phyloP scores from a whole-genome alignment of 2,888 invertebrate species.

The Nemotelus nigrinus region DNA sequence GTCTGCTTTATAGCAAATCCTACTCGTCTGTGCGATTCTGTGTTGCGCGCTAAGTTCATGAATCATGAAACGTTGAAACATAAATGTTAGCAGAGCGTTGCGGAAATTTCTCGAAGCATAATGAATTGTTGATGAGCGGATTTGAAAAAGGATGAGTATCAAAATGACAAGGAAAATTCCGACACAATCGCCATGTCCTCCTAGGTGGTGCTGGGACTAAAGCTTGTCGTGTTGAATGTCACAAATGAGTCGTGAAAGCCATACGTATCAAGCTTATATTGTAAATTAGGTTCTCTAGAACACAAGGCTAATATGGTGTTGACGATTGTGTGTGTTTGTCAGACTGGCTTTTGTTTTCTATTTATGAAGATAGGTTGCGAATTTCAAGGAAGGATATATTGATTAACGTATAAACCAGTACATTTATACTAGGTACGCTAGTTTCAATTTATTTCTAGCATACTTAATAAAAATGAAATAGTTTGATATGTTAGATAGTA shows the following conservation, averaged over 20 bases:
- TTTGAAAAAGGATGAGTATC: conserved; percentile 41
- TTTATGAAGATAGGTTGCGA: too few relatives aligned
- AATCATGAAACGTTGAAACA: conserved; percentile 36
- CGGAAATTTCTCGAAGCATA: conserved; percentile 42
- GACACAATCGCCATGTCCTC: conserved; percentile 17
- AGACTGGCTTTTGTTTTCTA: too few relatives aligned
- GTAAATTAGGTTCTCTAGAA: too few relatives aligned
- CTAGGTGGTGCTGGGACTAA: conserved; percentile 29
- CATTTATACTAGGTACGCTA: too few relatives aligned
- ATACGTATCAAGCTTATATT: not conserved
- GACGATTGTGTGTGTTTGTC: too few relatives aligned
- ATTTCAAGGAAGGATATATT: too few relatives aligned
- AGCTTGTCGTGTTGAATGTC: conserved; percentile 29
- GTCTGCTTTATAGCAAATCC: conserved; percentile 20
- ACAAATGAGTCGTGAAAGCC: conserved; percentile 26
- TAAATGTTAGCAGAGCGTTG: conserved; percentile 43
- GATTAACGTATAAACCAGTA: too few relatives aligned
- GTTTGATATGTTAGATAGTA: too few relatives aligned
- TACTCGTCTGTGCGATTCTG: not conserved
- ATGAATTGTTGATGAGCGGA: conserved; percentile 43
- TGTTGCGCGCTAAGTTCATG: conserved; percentile 28
- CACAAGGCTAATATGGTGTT: too few relatives aligned
- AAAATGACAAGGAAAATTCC: conserved; percentile 35
- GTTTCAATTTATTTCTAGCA: too few relatives aligned
- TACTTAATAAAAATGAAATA: too few relatives aligned